Evolutionary conservation across 2,113 vertebrate genomes (phyloP), one percentile per base, ranked within the genome.

Genomic region (Ammodytes dubius): DNA sequence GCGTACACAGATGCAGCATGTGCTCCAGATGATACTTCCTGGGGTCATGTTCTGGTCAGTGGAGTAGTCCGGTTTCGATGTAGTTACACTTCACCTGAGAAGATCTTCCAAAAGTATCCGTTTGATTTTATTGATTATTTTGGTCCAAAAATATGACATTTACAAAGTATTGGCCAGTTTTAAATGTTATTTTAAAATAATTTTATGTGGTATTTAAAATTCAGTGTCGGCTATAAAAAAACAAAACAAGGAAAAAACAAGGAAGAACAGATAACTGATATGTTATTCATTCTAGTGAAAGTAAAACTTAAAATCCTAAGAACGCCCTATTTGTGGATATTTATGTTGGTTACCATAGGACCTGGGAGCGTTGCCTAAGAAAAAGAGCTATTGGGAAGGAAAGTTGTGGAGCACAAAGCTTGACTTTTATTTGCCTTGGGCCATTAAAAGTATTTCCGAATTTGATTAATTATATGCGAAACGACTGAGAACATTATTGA

Each of bases 31-130:
- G 72, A 68, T 40, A 35, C 39, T 45, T 57, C 39, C 35, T 10
- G n/a, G 49, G 75, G 70, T 85, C 61, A 73, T 27, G 4, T 46
- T 63, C 12, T 53, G 80, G 58, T 83, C 70, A 78, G 64, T 54
- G 27, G 60, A 46, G 69, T 77, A 72, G 77, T 80, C 43, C 27
- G 72, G 58, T 74, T 73, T 77, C 58, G 65, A 54, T 52, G 39
- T 52, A 69, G 45, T 74, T 45, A 11, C 27, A 39, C 43, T 45
- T 19, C 39, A 40, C 27, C 27, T 27, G 27, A 27, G 27, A 27
- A 27, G 27, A 27, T 27, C 27, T 27, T 27, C 27, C 27, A 27
- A 27, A 27, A 27, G 27, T 27, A 27, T 27, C 27, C 27, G 27
- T 27, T 27, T 39, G 27, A 63, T 43, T 42, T n/a, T 40, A 68